A percentile compares a stretch with the other conserved stretches of the same genome.
phyloP scores from a whole-genome alignment of 2,888 invertebrate genomes.

The Cetonia aurata region DNA sequence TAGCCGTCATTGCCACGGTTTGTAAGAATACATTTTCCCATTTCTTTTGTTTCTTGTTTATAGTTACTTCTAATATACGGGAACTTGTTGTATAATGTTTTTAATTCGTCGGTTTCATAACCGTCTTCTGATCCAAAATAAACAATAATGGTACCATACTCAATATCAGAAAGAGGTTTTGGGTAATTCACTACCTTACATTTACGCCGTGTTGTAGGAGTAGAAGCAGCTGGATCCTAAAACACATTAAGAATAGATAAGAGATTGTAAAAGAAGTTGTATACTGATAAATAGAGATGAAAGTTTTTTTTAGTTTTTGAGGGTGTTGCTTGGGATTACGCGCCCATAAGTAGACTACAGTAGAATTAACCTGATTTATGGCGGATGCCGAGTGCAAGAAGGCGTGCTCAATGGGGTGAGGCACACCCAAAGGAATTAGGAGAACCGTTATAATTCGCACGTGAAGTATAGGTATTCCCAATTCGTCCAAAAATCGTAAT shows the following conservation, averaged over 20 bases:
- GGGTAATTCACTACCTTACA: constrained; percentile 54
- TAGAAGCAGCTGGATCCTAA: constrained; percentile 24
- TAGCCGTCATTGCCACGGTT: constrained; percentile 50
- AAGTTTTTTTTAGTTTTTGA: too few relatives aligned
- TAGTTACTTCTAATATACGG: constrained; percentile 56
- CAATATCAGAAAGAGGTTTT: constrained; percentile 55
- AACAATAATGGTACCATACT: constrained; percentile 57
- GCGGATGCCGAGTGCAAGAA: too few relatives aligned
- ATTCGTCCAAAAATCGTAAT: too few relatives aligned
- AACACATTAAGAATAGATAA: constrained; percentile 5
- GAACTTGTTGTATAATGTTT: constrained; percentile 57
- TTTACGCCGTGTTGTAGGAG: constrained; percentile 46
- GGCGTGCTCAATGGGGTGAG: too few relatives aligned
- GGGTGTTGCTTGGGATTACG: too few relatives aligned
- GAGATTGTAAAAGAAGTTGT: not conserved
- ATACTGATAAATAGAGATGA: too few relatives aligned
- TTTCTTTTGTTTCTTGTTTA: constrained; percentile 44
- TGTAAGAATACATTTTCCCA: constrained; percentile 56
- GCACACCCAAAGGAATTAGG: too few relatives aligned
- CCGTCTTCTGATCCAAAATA: constrained; percentile 60
- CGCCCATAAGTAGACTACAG: too few relatives aligned
- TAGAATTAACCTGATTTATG: too few relatives aligned
- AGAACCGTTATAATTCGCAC: too few relatives aligned
- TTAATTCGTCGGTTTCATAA: constrained; percentile 56
- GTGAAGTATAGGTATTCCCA: too few relatives aligned